Conservation (phyloP, 2,888 invertebrate genomes). For the Tuberolachnus salignus region DNA sequence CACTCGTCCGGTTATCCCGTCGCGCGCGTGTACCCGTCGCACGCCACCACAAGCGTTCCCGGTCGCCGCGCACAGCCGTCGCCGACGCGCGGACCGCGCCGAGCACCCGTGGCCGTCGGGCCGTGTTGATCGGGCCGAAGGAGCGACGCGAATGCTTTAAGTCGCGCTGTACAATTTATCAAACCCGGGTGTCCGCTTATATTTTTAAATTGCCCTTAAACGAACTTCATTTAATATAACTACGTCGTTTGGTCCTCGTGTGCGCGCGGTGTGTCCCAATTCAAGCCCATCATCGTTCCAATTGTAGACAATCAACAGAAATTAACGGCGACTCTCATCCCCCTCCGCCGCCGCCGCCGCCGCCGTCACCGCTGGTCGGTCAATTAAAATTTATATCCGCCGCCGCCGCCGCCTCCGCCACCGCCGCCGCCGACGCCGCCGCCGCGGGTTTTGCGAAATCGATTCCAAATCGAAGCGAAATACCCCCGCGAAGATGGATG, state of each 20-base stretch:
- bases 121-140: slow-evolving; percentile 42
- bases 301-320: slow-evolving; percentile 56
- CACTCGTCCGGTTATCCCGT: not conserved
- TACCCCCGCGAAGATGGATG: slow-evolving; percentile 9
- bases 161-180: slow-evolving; percentile 31
- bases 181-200: slow-evolving; percentile 44
- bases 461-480: not conserved
- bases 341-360: slow-evolving; percentile 28
- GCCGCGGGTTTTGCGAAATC: not conserved
- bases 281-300: slow-evolving; percentile 49
- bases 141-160: slow-evolving; percentile 50
- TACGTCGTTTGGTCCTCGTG: slow-evolving; percentile 15
- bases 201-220: slow-evolving; percentile 55
- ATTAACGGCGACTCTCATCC: slow-evolving; percentile 44
- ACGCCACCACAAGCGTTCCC: not conserved
- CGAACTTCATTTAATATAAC: slow-evolving; percentile 56
- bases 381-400: slow-evolving; percentile 17
- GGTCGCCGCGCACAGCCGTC: not conserved
- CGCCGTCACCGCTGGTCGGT: not conserved
- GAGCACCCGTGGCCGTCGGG: not conserved
- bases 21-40: not conserved
- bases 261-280: slow-evolving; percentile 34
- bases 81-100: not conserved
- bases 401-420: not conserved
- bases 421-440: not conserved